Evolutionary conservation across 1,140 invertebrate species (phyloP).

Genomic region (Asobara japonica): DNA sequence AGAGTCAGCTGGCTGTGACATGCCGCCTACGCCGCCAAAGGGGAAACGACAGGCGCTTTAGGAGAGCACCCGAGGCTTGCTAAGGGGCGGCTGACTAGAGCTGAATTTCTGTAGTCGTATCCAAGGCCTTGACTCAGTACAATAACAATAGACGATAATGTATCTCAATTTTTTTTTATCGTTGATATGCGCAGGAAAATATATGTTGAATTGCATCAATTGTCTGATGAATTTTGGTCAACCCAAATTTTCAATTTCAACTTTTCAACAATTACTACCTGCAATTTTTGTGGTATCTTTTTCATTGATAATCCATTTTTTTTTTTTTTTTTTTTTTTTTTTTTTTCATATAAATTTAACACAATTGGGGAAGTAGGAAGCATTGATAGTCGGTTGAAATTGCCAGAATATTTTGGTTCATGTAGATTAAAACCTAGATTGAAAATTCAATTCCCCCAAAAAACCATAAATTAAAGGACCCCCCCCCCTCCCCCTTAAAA

Average conservation of each 20-base stretch:
- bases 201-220: no score
- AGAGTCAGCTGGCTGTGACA: constrained; percentile 67
- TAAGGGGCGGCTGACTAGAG: constrained; percentile 43
- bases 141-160: not conserved
- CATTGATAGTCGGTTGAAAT: not conserved
- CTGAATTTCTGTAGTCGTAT: constrained; percentile 40
- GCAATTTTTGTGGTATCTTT: no score
- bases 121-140: constrained; percentile 38
- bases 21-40: constrained; percentile 62
- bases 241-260: no score
- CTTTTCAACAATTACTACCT: no score
- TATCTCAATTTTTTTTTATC: not conserved
- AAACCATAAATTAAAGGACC: no score
- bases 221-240: no score
- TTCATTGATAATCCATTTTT: no score
- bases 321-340: no score
- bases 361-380: no score
- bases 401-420: not conserved
- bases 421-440: not conserved
- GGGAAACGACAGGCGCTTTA: constrained; percentile 58
- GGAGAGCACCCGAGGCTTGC: constrained; percentile 54
- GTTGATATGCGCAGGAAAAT: no score
- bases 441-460: constrained; percentile 8
- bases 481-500: not conserved
- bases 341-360: no score